A percentile compares a stretch with the other conserved stretches of the same genome.
phyloP scores from a whole-genome alignment of 2,888 invertebrate genomes.

The Leptogaster cylindrica region DNA sequence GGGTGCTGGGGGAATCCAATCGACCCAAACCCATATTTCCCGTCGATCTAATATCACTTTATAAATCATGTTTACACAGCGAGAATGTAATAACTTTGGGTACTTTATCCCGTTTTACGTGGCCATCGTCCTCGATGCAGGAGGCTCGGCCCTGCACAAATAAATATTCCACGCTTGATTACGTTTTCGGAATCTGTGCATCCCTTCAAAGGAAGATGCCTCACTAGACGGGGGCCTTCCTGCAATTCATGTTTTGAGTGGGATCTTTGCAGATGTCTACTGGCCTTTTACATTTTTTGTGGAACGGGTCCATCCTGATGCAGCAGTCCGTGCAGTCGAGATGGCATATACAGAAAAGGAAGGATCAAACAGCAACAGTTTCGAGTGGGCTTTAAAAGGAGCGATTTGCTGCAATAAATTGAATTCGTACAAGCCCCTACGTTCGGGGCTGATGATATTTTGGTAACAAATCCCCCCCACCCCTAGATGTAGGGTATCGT shows the following conservation, averaged over 20 bases:
- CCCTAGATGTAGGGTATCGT: too few relatives aligned
- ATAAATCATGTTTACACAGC: constrained; percentile 40
- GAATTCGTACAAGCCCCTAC: constrained; percentile 8
- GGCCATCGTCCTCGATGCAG: background rate
- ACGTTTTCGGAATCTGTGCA: constrained; percentile 37
- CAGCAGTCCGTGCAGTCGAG: constrained; percentile 6
- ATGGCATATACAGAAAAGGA: background rate
- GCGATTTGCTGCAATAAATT: constrained; percentile 36
- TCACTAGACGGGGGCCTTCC: background rate
- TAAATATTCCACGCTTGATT: constrained; percentile 39
- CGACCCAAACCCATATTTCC: background rate
- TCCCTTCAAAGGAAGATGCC: constrained; percentile 23
- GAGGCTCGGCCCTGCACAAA: constrained; percentile 1
- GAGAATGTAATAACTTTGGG: constrained; percentile 29
- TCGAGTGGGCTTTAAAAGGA: constrained; percentile 13
- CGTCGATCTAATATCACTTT: constrained; percentile 37
- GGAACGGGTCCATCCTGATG: background rate
- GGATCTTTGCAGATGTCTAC: constrained; percentile 31
- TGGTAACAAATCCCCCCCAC: too few relatives aligned
- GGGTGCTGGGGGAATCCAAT: too few relatives aligned
- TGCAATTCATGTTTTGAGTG: background rate
- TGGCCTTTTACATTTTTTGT: constrained; percentile 9
- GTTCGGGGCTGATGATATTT: too few relatives aligned
- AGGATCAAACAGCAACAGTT: background rate
- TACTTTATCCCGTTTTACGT: constrained; percentile 27